A percentile compares a stretch with the other conserved stretches of the same genome.
phyloP scores from a whole-genome alignment of 2,888 invertebrate species.

The Drosophila parthenogenetica region DNA sequence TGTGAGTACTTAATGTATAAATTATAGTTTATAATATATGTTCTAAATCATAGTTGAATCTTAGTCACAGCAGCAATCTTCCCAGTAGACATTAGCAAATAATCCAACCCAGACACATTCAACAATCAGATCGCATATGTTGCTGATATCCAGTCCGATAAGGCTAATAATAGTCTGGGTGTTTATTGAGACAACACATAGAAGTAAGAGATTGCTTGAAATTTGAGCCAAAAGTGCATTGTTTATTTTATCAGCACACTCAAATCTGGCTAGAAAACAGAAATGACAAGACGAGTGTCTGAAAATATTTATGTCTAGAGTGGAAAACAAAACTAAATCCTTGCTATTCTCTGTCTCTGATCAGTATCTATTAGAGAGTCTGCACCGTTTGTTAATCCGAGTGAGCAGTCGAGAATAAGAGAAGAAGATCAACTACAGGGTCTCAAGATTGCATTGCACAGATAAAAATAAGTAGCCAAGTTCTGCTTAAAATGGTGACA shows the following conservation, averaged over 20 bases:
- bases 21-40: no score
- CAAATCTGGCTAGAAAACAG: constrained; percentile 40
- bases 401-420: constrained; percentile 12
- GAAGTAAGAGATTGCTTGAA: constrained; percentile 34
- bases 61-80: not conserved
- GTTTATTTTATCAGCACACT: constrained; percentile 63
- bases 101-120: not conserved
- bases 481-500: constrained; percentile 14
- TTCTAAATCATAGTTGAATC: not conserved
- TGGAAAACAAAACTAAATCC: constrained; percentile 46
- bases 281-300: constrained; percentile 23
- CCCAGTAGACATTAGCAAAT: not conserved
- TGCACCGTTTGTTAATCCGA: constrained; percentile 39
- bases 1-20: no score
- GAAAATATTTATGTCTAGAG: constrained; percentile 49
- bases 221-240: constrained; percentile 52
- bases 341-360: constrained; percentile 16
- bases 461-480: constrained; percentile 52
- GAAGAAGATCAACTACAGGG: constrained; percentile 4
- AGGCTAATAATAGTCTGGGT: constrained; percentile 45
- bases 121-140: constrained; percentile 23
- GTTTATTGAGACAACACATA: constrained; percentile 55
- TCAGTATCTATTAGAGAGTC: constrained; percentile 40
- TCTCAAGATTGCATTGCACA: constrained; percentile 59
- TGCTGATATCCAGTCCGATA: constrained; percentile 20